Base-by-base conservation (phyloP, 2,888 invertebrate species). In the Phaonia tiefii region DNA sequence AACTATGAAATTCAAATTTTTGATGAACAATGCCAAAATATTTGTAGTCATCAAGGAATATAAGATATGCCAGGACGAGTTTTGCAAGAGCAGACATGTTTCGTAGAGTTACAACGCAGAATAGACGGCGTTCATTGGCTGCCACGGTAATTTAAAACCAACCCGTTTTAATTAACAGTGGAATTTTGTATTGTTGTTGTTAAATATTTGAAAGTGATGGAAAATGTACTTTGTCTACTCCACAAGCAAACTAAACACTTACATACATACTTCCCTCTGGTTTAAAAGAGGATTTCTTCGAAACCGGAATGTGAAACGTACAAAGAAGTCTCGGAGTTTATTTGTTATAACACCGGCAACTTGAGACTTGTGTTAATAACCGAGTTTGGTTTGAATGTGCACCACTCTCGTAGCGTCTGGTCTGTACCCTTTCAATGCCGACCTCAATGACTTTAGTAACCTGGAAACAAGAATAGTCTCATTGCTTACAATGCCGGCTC, bases 311-410 rank as follows among this genome's bases (percentile, higher is more conserved):
- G 42, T 22, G 42, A 3, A 37, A 56, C 54, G 8, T 31, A 69
- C 54, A 56, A 69, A 39, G 54, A 39, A 39, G 11, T 11, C 13
- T 42, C 42, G 39, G 37, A 20, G 20, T 22, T 13, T 69, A 7
- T 42, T 44, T 39, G 54, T 15, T 42, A 42, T 60, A 49, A 49
- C 22, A 63, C 63, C 49, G 1, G 51, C 70, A 26, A 58, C 70
- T 74, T 76, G 51, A 80, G 66, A 74, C 66, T 76, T 66, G 42
- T 76, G 73, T 74, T 70, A 76, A 77, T 71, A 74, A 70, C 76
- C 74, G 26, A 71, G n/a, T 54, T 67, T 42, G 2, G 49, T 67
- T 42, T 63, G 39, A 20, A 42, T 63, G 11, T 20, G 42, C 13
- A 25, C 8, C 11, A 7, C 22, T 22, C 54, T 10, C 54, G 22